A percentile compares a stretch with the other conserved stretches of the same genome.
Conservation (phyloP, 2,888 invertebrate species). For the Acheta domesticus region DNA sequence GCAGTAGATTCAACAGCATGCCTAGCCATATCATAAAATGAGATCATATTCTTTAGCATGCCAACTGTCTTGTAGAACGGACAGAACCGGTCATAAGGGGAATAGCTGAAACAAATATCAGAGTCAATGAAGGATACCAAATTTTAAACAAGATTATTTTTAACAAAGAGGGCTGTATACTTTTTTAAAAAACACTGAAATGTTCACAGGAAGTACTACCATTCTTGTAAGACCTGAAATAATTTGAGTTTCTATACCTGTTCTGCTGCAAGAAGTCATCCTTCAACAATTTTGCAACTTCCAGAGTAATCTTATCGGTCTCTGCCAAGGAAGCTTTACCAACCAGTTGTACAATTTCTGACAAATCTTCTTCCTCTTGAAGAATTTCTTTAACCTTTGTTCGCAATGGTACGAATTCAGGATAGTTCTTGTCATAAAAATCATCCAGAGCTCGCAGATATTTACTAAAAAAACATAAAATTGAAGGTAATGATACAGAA, state of each 20-base stretch:
- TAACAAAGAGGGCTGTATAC: too few relatives aligned
- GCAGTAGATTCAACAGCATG: constrained; percentile 98
- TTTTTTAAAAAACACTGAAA: background rate
- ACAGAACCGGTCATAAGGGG: constrained; percentile 93
- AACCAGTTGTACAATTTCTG: constrained; percentile 99
- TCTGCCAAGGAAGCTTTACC: constrained; percentile 99
- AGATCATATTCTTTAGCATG: constrained; percentile 97
- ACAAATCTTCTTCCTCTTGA: constrained; percentile 98
- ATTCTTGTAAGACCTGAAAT: background rate
- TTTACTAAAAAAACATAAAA: constrained; percentile 64
- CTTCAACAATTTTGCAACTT: constrained; percentile 96
- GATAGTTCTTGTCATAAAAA: constrained; percentile 97
- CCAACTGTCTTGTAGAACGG: constrained; percentile 99
- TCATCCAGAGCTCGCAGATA: constrained; percentile 98
- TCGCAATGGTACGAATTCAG: constrained; percentile 93
- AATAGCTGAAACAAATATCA: constrained; percentile 58
- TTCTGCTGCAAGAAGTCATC: constrained; percentile 99
- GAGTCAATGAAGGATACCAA: background rate
- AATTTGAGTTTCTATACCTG: constrained; percentile 58
- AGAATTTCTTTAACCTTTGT: constrained; percentile 96
- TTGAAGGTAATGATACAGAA: constrained; percentile 19
- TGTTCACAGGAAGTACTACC: background rate
- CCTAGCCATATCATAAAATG: constrained; percentile 96
- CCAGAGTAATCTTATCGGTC: constrained; percentile 97
- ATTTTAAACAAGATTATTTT: too few relatives aligned